Percentiles rank a stretch among this genome's conserved stretches.
Conservation (phyloP, 2,797 vertebrate species). For the Hyperoplus lanceolatus region DNA sequence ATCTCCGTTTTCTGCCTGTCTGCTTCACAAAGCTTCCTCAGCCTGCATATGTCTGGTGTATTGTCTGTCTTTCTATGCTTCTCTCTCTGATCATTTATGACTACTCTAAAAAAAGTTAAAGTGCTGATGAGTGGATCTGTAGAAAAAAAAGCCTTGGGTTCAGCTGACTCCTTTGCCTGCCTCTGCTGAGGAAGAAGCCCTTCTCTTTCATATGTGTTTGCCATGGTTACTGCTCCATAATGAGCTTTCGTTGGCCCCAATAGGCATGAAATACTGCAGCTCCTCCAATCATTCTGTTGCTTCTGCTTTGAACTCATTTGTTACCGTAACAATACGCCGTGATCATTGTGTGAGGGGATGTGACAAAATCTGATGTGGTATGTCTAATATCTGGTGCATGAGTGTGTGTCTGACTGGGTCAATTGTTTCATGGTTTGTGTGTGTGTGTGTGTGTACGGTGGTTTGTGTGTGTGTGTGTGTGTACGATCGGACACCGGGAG, state of each 20-base stretch:
- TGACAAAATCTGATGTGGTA: slow-evolving; percentile 16
- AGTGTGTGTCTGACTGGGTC: slow-evolving; percentile 32
- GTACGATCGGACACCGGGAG: slow-evolving; percentile 39
- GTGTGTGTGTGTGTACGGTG: slow-evolving; percentile 8
- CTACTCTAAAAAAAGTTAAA: slow-evolving; percentile 40
- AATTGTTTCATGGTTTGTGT: slow-evolving; percentile 42
- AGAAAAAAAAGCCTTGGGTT: slow-evolving; percentile 38
- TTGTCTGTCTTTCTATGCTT: slow-evolving; percentile 25
- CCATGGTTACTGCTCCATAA: slow-evolving; percentile 65
- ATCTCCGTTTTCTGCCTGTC: slow-evolving; percentile 38
- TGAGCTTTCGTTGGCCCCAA: slow-evolving; percentile 73
- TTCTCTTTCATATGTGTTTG: slow-evolving; percentile 40
- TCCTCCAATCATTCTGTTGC: slow-evolving; percentile 57
- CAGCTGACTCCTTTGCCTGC: slow-evolving; percentile 29
- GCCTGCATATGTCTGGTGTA: slow-evolving; percentile 39
- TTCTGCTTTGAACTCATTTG: slow-evolving; percentile 64
- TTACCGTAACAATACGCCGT: slow-evolving; percentile 37
- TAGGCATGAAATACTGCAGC: slow-evolving; percentile 70
- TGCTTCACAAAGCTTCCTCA: slow-evolving; percentile 47
- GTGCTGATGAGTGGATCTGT: slow-evolving; percentile 60
- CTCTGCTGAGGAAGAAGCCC: slow-evolving; percentile 18
- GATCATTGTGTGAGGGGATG: slow-evolving; percentile 46
- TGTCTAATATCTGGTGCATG: slow-evolving; percentile 6
- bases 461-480: not conserved
- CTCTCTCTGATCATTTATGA: slow-evolving; percentile 59